Evolutionary conservation across 1,140 invertebrate species (phyloP), one percentile per base, ranked within the genome.

Genomic region (Rhagoletis zephyria): DNA sequence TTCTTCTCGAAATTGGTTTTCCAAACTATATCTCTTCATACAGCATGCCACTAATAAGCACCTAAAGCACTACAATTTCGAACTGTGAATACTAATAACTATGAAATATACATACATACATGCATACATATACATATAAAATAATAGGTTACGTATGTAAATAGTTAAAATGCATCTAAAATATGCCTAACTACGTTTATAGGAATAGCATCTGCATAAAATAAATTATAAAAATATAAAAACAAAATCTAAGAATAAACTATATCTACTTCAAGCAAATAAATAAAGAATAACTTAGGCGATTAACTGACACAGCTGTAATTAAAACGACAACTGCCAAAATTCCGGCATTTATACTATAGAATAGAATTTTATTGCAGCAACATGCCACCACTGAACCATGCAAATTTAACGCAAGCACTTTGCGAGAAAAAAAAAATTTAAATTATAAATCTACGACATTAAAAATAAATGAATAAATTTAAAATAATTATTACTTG

Each of bases 31-130:
- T 19, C 48, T 48, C 19, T 81, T 48, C 10, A n/a, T n/a, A 81
- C 30, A 30, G 30, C 30, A 81, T 81, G 67, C 67, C 67, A 59
- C 74, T 81, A 30, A 30, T 30, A 81, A 48, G 74, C 74, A 81
- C 45, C 48, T 81, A 19, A 30, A 81, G 45, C 42, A 56, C 48
- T 56, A 81, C 74, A 51, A 81, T 48, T 81, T n/a, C n/a, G n/a
- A 81, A 59, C 74, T 81, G 74, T 81, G 74, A 81, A 81, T 81
- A 81, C 61, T 48, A 74, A 16, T 16, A 6, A 81, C 12, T 30
- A 81, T 42, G 74, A 81, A 81, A 7, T 63, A 63, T 63, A 30
- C 30, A 30, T 30, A 30, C 30, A 30, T 30, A 30, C 30, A 30
- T 30, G 30, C 30, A 30, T 30, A 30, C 30, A 30, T 19, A 10